phyloP scores from a whole-genome alignment of 2,797 vertebrate genomes.

The Acanthis flammea region DNA sequence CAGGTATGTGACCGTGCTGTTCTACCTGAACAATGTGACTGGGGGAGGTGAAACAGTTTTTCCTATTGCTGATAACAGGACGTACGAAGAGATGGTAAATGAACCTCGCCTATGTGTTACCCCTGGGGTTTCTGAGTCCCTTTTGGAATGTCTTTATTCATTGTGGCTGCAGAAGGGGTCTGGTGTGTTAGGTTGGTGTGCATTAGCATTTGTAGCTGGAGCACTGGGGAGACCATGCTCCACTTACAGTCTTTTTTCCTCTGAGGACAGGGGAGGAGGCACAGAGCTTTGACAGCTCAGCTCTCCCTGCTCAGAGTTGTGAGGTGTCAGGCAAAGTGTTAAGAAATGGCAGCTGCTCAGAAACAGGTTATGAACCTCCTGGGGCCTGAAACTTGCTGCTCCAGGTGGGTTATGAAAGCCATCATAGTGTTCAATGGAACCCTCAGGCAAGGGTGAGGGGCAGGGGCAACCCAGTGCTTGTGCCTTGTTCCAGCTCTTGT shows the following conservation, averaged over 20 bases:
- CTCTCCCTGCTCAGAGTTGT: not conserved
- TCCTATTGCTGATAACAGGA: constrained; percentile 98
- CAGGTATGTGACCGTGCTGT: constrained; percentile 97
- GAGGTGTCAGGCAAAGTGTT: not conserved
- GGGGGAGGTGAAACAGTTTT: constrained; percentile 97
- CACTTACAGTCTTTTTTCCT: not conserved
- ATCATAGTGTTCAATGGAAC: not conserved
- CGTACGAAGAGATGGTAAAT: constrained; percentile 95
- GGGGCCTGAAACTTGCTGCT: not conserved
- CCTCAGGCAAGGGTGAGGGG: not conserved
- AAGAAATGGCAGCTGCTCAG: not conserved
- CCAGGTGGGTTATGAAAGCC: not conserved
- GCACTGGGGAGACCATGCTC: not conserved
- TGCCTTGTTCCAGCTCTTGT: not conserved
- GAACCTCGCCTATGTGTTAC: not conserved
- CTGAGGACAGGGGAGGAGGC: not conserved
- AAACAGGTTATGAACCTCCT: not conserved
- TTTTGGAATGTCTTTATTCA: not conserved
- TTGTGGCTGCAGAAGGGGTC: not conserved
- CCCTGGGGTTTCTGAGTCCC: not conserved
- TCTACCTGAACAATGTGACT: constrained; percentile 98
- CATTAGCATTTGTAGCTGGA: not conserved
- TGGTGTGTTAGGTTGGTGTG: not conserved
- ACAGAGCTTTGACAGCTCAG: not conserved
- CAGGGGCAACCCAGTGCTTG: not conserved